Base-by-base conservation (phyloP, 2,888 invertebrate genomes). In the Hofmannophila pseudospretella region DNA sequence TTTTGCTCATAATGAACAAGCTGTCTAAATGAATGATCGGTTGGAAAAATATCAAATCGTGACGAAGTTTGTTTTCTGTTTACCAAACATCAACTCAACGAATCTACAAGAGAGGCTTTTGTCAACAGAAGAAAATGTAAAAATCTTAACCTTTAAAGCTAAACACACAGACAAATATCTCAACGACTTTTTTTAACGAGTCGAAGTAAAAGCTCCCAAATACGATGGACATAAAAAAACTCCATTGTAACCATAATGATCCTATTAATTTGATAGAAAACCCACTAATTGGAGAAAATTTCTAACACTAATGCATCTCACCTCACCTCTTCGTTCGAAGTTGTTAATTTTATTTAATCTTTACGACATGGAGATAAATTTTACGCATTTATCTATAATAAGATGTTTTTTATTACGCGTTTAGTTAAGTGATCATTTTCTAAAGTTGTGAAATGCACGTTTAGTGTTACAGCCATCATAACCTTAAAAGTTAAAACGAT, bases 201-300 rank as follows among this genome's bases (percentile, higher is more conserved):
- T n/a, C n/a, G n/a, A n/a, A n/a, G n/a, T n/a, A n/a, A n/a, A n/a
- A n/a, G n/a, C n/a, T n/a, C n/a, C n/a, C n/a, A n/a, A n/a, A n/a
- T n/a, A 16, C 5, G 16, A 16, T 16, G 16, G 3, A 16, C 3
- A 16, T 3, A 16, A 16, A 16, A 16, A 16, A 22, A 8, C 22
- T 11, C 27, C 14, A 37, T 27, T 29, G 38, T 33, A 29, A 28
- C 13, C 33, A 27, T 38, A 34, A 38, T 38, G 30, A 2, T 23
- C 43, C 62, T 57, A 66, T 69, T 62, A 65, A 67, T 69, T 66
- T 58, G 63, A 70, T 63, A 62, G 57, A 30, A 59, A 61, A 58
- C 44, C 49, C 40, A 56, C 67, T 70, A 71, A 73, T 70, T 74
- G 61, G 68, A 55, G 58, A 65, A 58, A 59, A 58, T 48, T 65